Percentiles rank a stretch among this genome's conserved stretches.
These are phyloP conservation scores for Marisa cornuarietis DNA, from an alignment of 1,140 invertebrate species.

Conservation along the genomic window DNA sequence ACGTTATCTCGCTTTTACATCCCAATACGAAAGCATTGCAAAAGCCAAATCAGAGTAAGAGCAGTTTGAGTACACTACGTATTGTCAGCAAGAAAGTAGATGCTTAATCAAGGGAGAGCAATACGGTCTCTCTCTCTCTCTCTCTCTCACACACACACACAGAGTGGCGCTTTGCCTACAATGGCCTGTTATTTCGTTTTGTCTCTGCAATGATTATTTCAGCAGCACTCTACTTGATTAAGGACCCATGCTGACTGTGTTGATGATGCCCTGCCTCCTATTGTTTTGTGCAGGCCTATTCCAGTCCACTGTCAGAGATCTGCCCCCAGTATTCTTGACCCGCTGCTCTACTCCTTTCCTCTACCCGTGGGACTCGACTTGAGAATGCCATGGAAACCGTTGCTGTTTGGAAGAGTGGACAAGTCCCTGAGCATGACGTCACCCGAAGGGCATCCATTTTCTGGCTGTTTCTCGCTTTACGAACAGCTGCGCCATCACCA, in stretches of 20 bases:
- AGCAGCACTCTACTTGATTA: background rate
- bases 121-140: too few relatives aligned
- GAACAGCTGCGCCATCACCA: conserved; percentile 13
- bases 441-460: background rate
- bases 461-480: conserved; percentile 1
- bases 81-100: too few relatives aligned
- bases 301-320: conserved; percentile 15
- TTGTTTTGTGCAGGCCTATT: background rate
- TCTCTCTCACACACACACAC: conserved; percentile 15
- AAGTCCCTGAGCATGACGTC: background rate
- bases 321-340: background rate
- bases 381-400: conserved; percentile 9
- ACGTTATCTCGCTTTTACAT: too few relatives aligned
- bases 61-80: too few relatives aligned
- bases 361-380: background rate
- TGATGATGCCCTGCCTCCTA: background rate
- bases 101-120: too few relatives aligned
- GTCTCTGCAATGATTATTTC: too few relatives aligned
- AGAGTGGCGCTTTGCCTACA: background rate
- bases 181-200: background rate
- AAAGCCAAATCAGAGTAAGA: too few relatives aligned
- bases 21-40: too few relatives aligned
- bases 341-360: background rate
- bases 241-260: background rate
- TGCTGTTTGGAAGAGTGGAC: background rate